phyloP scores from a whole-genome alignment of 2,888 invertebrate genomes.

The Pyrrhosoma nymphula region DNA sequence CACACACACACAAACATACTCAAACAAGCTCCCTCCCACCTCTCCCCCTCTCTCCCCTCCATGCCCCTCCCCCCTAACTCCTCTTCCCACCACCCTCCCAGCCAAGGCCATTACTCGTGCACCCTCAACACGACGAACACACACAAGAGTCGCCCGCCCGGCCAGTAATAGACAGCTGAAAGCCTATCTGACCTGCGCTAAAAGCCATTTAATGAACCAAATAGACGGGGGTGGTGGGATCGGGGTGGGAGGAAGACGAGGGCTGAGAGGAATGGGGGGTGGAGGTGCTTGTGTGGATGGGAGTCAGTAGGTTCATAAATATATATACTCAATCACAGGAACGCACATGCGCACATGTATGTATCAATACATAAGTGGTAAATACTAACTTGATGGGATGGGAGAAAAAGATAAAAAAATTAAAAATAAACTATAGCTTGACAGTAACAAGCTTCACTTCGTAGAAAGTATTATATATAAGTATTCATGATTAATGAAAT shows the following conservation, averaged over 20 bases:
- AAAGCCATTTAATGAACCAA: conserved; percentile 67
- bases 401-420: no score
- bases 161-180: conserved; percentile 64
- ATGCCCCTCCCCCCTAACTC: neutral
- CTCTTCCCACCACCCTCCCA: neutral
- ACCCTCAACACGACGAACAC: neutral
- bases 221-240: neutral
- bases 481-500: no score
- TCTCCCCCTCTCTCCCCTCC: neutral
- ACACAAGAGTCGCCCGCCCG: neutral
- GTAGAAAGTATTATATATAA: no score
- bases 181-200: conserved; percentile 61
- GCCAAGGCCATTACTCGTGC: conserved; percentile 44
- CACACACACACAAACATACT: neutral
- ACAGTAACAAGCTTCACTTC: no score
- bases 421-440: no score
- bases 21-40: neutral
- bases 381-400: no score
- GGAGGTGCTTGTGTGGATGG: neutral
- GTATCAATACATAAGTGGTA: no score
- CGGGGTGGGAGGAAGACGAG: neutral
- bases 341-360: no score
- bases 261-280: neutral
- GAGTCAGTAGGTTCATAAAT: neutral
- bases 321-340: no score